Conservation (phyloP, 35 echinoderm and acorn worm genomes). For the Chiridota heheva region DNA sequence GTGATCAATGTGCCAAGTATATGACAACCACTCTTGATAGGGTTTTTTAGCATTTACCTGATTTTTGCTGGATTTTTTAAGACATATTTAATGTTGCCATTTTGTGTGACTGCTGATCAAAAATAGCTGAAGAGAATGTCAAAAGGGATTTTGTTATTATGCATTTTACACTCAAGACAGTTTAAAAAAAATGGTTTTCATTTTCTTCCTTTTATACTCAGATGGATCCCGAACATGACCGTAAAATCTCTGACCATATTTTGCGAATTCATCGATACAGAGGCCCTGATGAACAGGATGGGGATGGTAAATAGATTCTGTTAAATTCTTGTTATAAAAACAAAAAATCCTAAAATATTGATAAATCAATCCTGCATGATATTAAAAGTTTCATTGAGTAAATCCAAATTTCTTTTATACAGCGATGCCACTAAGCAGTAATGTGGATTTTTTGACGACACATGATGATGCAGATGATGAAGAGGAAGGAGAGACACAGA, state of each 20-base stretch:
- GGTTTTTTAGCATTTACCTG: no score
- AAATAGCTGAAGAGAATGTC: no score
- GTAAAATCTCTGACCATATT: conserved; percentile 91
- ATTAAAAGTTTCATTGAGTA: not conserved
- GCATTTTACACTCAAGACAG: no score
- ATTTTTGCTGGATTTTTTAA: no score
- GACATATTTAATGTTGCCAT: no score
- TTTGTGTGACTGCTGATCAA: no score
- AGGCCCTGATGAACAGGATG: conserved; percentile 81
- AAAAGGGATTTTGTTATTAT: no score
- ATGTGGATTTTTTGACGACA: conserved; percentile 80
- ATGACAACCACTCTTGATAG: no score
- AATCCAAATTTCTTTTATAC: conserved; percentile 1
- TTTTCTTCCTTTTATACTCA: not conserved
- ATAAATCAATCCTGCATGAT: not conserved
- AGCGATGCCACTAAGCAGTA: conserved; percentile 84
- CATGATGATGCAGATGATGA: conserved; percentile 72
- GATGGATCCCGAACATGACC: conserved; percentile 99
- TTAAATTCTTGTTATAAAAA: no score
- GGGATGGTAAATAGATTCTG: conserved; percentile 69
- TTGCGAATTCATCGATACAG: conserved; percentile 93
- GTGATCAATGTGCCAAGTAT: no score
- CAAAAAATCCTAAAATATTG: no score
- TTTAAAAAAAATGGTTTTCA: not conserved
- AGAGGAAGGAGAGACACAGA: conserved; percentile 44